Base-by-base conservation (phyloP, 1,140 invertebrate species). In the Drosophila miranda region DNA sequence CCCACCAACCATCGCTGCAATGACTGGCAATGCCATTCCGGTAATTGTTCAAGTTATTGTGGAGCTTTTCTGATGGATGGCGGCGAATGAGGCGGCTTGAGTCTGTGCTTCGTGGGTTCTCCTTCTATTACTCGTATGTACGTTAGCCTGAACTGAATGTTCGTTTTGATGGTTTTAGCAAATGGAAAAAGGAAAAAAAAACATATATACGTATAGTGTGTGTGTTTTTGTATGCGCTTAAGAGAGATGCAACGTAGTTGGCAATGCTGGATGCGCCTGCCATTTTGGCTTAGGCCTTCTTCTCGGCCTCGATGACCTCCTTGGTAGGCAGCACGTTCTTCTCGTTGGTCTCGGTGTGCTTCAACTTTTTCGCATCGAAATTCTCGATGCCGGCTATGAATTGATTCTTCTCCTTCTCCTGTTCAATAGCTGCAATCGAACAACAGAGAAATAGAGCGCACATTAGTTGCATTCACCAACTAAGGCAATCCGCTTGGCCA, bases 291-390 rank as follows among this genome's bases (percentile, higher is more conserved):
- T 92, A 94, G 89, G 93, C 94, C 58, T 92, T 93, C 91, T 95
- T 95, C 91, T 95, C 94, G 91, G 94, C 93, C 76, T 94, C 94
- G 81, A 95, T 95, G 68, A 93, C 92, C 92, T 96, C 95, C 93
- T 96, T 96, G 89, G 96, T 96, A 77, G 97, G 97, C 87, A 98
- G 93, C 54, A 95, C 94, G 92, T 97, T 97, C 92, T 97, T 97
- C 91, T 97, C 96, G 86, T 95, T 94, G 51, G 97, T 98, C 92
- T 97, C 95, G 46, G 96, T 96, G 88, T 96, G 96, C 92, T 97
- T 97, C 92, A 98, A 91, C 91, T 96, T 96, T 67, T 93, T 94
- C 28, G 94, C 92, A 92, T 97, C 95, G 90, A 97, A 98, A 90
- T 95, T 96, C 92, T 97, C 96, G 83, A 98, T 97, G 72, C 96